Evolutionary conservation across 1,140 invertebrate species (phyloP).

Genomic region (Eupristina koningsbergeri): DNA sequence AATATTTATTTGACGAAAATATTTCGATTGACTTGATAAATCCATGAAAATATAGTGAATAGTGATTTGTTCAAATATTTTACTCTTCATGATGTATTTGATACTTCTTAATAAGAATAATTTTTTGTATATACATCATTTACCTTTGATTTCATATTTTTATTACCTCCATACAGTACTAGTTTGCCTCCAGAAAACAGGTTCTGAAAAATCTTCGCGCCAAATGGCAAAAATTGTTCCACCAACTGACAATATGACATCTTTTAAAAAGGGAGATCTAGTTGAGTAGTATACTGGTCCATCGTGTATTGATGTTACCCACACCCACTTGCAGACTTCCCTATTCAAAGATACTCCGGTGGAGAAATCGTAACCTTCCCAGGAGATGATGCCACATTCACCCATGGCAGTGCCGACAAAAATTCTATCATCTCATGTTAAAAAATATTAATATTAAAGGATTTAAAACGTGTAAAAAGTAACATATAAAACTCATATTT

Average conservation of each 20-base stretch:
- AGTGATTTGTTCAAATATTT: no score
- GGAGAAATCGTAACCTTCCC: constrained; percentile 77
- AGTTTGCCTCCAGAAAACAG: constrained; percentile 74
- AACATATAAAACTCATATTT: neutral
- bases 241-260: constrained; percentile 76
- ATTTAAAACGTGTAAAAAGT: neutral
- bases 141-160: neutral
- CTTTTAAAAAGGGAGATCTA: constrained; percentile 74
- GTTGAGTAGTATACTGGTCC: constrained; percentile 76
- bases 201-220: constrained; percentile 71
- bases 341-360: constrained; percentile 75
- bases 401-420: constrained; percentile 67
- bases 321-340: constrained; percentile 72
- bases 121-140: no score
- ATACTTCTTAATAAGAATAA: no score
- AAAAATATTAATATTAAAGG: neutral
- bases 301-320: constrained; percentile 77
- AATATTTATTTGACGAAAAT: no score
- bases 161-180: constrained; percentile 59
- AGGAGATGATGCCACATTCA: constrained; percentile 73
- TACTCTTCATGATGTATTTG: no score
- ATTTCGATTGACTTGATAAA: no score
- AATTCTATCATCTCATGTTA: constrained; percentile 44
- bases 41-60: no score
- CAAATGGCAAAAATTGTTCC: constrained; percentile 77